Conservation (phyloP, 2,888 invertebrate genomes). For the Cinara cedri region DNA sequence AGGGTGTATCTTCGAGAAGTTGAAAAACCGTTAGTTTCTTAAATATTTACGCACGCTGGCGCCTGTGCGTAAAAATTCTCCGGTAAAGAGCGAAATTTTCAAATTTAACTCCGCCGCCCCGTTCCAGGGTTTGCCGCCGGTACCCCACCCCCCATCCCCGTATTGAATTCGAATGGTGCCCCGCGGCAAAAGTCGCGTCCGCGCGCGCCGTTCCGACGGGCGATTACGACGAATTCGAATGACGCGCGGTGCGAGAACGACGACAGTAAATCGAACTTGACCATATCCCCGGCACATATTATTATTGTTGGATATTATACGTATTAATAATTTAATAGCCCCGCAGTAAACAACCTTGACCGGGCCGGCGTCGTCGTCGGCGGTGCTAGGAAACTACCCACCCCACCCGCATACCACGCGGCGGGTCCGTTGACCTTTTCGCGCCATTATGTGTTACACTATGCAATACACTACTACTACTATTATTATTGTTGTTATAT, state of each 20-base stretch:
- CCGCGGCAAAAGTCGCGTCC: not conserved
- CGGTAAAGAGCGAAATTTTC: too few relatives aligned
- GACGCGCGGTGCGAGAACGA: not conserved
- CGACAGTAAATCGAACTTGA: constrained; percentile 54
- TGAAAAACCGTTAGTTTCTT: too few relatives aligned
- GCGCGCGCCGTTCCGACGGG: not conserved
- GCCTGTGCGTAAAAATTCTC: too few relatives aligned
- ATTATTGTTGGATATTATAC: not conserved
- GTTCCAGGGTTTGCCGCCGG: too few relatives aligned
- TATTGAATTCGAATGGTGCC: too few relatives aligned
- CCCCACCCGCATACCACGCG: too few relatives aligned
- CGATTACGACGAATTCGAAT: not conserved
- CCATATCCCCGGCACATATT: not conserved
- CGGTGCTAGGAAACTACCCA: too few relatives aligned
- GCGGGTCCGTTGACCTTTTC: constrained; percentile 41
- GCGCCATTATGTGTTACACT: constrained; percentile 1
- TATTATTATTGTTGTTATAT: constrained; percentile 21
- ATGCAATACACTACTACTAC: constrained; percentile 2
- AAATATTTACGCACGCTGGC: too few relatives aligned
- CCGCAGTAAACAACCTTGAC: constrained; percentile 37
- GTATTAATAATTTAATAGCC: too few relatives aligned
- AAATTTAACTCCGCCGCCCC: too few relatives aligned
- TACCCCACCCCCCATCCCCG: too few relatives aligned
- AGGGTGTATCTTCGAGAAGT: too few relatives aligned
- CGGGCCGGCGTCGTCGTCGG: not conserved